Evolutionary conservation across 2,113 vertebrate genomes (phyloP).

Genomic region (Carassius gibelio): DNA sequence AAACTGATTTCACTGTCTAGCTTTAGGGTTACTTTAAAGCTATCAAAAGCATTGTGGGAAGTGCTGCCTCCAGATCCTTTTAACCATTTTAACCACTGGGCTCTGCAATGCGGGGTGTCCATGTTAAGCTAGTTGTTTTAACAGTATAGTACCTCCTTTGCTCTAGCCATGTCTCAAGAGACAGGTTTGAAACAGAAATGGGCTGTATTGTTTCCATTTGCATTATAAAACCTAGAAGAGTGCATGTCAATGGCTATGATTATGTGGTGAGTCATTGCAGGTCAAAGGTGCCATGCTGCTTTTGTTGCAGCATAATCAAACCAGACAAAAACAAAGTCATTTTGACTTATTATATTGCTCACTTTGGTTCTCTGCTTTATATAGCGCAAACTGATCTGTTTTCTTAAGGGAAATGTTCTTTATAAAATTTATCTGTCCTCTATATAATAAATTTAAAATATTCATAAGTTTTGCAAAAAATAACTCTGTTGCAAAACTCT

Average conservation of each 20-base stretch:
- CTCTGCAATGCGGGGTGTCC: not conserved
- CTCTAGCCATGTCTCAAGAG: conserved; percentile 34
- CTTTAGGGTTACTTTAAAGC: not conserved
- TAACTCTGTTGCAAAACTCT: not conserved
- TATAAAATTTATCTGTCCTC: too few relatives aligned
- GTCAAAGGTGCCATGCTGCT: conserved; percentile 41
- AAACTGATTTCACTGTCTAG: conserved; percentile 27
- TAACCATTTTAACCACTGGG: not conserved
- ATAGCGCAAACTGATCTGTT: not conserved
- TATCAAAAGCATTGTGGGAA: not conserved
- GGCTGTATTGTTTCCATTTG: conserved; percentile 26
- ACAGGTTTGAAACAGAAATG: conserved; percentile 28
- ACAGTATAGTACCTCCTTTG: not conserved
- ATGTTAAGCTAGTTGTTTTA: conserved; percentile 2
- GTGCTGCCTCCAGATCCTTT: not conserved
- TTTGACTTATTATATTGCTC: not conserved
- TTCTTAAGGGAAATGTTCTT: not conserved
- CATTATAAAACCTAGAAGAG: conserved; percentile 33
- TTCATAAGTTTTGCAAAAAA: not conserved
- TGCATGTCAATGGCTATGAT: conserved; percentile 37
- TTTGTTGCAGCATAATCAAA: conserved; percentile 37
- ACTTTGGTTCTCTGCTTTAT: not conserved
- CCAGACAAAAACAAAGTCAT: conserved; percentile 35
- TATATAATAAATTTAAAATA: not conserved
- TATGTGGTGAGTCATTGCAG: conserved; percentile 37